Evolutionary conservation across 2,888 invertebrate genomes (phyloP), one percentile per base, ranked within the genome.

Genomic region (Cerastis rubricosa): DNA sequence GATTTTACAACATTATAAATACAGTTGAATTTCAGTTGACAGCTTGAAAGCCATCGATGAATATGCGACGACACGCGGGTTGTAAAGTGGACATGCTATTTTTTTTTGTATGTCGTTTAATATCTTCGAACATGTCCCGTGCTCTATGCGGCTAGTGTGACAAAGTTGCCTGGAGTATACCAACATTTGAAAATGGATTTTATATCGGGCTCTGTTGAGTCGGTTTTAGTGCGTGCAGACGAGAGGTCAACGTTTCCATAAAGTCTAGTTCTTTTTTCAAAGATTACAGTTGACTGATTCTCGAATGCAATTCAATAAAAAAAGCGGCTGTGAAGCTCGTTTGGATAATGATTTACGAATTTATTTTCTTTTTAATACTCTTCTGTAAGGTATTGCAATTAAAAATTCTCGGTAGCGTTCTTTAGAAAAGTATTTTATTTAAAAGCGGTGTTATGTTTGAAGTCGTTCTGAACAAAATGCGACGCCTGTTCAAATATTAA

Each of bases 61-160:
- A 83, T 88, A 87, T 87, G 92, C 92, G 92, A 91, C 89, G 93
- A 92, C 93, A 93, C 90, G 91, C 90, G 81, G 85, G 85, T 90
- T 90, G 91, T 92, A 78, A 85, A 86, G 68, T 82, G 91, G 90
- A 91, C 89, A 87, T 84, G 87, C 89, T 85, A 79, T 91, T 93
- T 92, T 91, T 90, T 90, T 91, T 90, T 87, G 40, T 78, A 90
- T 89, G 88, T 89, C 88, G 80, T 89, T 86, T 92, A 92, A 91
- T 92, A 91, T 90, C 92, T 91, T 86, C 85, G 90, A 89, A 93
- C 94, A 93, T 92, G 93, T 93, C 91, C 87, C 87, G 94, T 94
- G 94, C 92, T 87, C 92, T 94, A 94, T 94, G 94, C 92, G 89
- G 89, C 87, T 88, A 89, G 86, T 89, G 88, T 88, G 89, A 90